Evolutionary conservation across 2,113 vertebrate genomes (phyloP), one percentile per base, ranked within the genome.

Genomic region (Hiodon alosoides): DNA sequence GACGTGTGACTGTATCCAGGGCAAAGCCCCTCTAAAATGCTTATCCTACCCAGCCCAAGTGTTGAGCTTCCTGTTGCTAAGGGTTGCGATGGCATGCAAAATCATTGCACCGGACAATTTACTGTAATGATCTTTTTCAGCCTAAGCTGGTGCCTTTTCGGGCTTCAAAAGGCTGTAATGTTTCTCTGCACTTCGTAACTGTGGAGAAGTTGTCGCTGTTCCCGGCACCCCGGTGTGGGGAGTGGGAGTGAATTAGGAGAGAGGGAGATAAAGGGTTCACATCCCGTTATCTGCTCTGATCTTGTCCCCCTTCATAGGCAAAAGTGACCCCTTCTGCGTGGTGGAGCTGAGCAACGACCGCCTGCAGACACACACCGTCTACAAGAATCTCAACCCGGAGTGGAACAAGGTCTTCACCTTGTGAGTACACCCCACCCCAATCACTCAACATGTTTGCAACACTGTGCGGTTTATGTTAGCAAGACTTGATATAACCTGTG

Each of bases 371-470:
- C 97, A 99, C 76, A 99, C 97, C 0, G 90, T 99, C 84, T 98
- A 98, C 91, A 98, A 94, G 92, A 98, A 97, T 86, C 96, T 99
- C 77, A 98, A 94, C 76, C 96, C 96, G 3, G 95, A 96, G 77
- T 98, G 96, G 96, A 98, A 98, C 90, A 99, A 99, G 92, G 91
- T 98, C 88, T 99, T 98, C 89, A 98, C 94, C 53, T 99, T 98
- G 97, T 98, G 89, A 94, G 96, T 96, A 68, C 69, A 4, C 58
- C 68, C 75, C 54, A 51, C 31, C 31, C 31, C 31, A 31, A 31
- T 31, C 3, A 16, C 17, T 62, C 60, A 62, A 7, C 13, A 17
- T 62, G n/a, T n/a, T n/a, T n/a, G n/a, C n/a, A n/a, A n/a, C n/a
- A n/a, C n/a, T n/a, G n/a, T n/a, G n/a, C n/a, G n/a, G n/a, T n/a